Evolutionary conservation across 2,113 vertebrate genomes (phyloP).

Genomic region (Aptenodytes forsteri): DNA sequence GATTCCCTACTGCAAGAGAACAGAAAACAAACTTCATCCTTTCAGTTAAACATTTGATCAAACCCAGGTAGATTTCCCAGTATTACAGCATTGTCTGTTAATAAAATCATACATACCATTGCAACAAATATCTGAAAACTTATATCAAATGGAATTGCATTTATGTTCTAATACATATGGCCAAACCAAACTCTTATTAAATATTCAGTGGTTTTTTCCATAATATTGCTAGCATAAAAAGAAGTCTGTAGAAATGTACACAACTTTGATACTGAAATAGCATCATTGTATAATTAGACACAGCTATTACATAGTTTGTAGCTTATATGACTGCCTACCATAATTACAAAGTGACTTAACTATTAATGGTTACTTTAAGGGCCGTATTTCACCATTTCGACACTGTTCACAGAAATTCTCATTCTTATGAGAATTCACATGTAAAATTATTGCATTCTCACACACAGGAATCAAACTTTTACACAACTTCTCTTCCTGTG

Average conservation of each 20-base stretch:
- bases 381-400: background rate
- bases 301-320: background rate
- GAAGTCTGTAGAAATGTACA: background rate
- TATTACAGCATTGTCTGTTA: background rate
- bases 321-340: background rate
- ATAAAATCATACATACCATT: background rate
- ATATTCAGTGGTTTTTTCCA: background rate
- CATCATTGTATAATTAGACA: background rate
- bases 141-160: background rate
- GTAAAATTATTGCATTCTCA: background rate
- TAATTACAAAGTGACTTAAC: background rate
- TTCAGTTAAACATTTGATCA: background rate
- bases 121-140: background rate
- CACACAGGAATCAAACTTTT: background rate
- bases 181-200: background rate
- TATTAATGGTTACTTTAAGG: background rate
- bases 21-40: background rate
- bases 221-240: background rate
- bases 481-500: background rate
- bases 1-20: background rate
- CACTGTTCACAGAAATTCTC: background rate
- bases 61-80: background rate
- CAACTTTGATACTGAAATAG: background rate
- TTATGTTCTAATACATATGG: background rate
- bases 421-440: background rate